A percentile compares a stretch with the other conserved stretches of the same genome.
Conservation (phyloP, 2,797 vertebrate species). For the Anguilla obscura region DNA sequence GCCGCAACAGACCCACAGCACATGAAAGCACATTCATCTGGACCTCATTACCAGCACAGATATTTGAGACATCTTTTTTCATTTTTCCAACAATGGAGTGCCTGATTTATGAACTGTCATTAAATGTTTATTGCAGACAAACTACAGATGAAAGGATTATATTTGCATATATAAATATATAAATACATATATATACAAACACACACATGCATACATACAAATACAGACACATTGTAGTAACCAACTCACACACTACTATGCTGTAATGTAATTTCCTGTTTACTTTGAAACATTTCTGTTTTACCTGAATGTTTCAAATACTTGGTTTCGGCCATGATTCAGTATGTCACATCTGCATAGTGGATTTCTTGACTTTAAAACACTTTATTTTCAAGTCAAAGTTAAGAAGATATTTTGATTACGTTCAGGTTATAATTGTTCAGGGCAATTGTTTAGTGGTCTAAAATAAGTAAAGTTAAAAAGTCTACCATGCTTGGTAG, state of each 20-base stretch:
- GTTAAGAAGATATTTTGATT: neutral
- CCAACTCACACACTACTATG: neutral
- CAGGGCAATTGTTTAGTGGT: neutral
- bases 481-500: neutral
- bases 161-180: neutral
- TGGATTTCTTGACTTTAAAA: neutral
- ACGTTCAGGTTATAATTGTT: neutral
- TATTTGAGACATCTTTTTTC: slow-evolving; percentile 82
- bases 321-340: neutral
- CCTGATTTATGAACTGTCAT: slow-evolving; percentile 84
- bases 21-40: slow-evolving; percentile 80
- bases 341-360: neutral
- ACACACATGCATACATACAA: neutral
- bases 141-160: slow-evolving; percentile 76
- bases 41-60: slow-evolving; percentile 78
- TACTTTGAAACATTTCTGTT: neutral
- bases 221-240: slow-evolving; percentile 6
- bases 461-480: neutral
- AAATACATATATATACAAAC: neutral
- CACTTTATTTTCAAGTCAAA: neutral
- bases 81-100: slow-evolving; percentile 79
- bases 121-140: slow-evolving; percentile 77
- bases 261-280: neutral
- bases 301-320: neutral
- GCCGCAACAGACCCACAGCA: slow-evolving; percentile 63